These are phyloP conservation scores for Drosophila koepferae DNA, from an alignment of 2,888 invertebrate species.

Conservation along the genomic window DNA sequence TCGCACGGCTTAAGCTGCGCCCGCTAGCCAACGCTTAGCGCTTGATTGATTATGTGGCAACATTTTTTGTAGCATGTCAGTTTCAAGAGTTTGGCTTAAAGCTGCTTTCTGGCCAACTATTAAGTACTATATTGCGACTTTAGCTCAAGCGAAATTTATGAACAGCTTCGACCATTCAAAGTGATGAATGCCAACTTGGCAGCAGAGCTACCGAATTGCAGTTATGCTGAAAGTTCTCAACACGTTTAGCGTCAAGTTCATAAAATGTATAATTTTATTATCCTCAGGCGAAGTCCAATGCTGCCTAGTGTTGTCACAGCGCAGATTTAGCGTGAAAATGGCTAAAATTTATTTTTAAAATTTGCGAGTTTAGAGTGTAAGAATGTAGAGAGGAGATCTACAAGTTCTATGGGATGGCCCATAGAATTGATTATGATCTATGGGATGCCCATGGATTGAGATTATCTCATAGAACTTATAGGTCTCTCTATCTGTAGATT, in stretches of 20 bases:
- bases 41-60: conserved; percentile 69
- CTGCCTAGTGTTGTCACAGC: background rate
- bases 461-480: background rate
- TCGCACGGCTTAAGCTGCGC: conserved; percentile 29
- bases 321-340: background rate
- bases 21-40: conserved; percentile 52
- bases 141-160: conserved; percentile 1
- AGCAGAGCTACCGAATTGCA: conserved; percentile 4
- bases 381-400: no score
- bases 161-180: background rate
- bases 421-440: no score
- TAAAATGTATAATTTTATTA: conserved; percentile 53
- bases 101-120: background rate
- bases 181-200: conserved; percentile 9
- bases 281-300: background rate
- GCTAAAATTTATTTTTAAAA: background rate
- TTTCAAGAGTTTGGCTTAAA: conserved; percentile 47
- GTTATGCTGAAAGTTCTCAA: conserved; percentile 32
- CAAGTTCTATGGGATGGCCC: no score
- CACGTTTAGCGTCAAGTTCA: conserved; percentile 38
- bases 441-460: no score
- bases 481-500: background rate
- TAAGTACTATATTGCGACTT: background rate
- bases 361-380: background rate
- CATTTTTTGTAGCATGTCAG: conserved; percentile 31